phyloP scores from a whole-genome alignment of 2,797 vertebrate genomes.

The Emys orbicularis region DNA sequence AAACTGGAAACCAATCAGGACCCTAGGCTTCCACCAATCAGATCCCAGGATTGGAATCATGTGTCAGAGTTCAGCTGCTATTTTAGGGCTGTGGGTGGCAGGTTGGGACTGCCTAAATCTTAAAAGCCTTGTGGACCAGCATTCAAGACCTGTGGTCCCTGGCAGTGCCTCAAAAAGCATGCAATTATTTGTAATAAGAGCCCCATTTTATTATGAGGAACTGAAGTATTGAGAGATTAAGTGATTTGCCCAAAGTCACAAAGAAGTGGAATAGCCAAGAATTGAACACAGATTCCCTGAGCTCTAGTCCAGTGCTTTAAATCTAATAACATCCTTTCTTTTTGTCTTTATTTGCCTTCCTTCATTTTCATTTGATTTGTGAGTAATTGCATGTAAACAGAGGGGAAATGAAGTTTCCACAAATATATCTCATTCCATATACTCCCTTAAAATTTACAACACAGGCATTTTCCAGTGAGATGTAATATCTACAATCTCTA shows the following conservation, averaged over 20 bases:
- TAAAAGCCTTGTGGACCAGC: background rate
- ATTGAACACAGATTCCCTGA: background rate
- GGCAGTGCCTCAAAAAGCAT: background rate
- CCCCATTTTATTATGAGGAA: background rate
- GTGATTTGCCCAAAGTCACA: constrained; percentile 5
- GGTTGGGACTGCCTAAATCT: background rate
- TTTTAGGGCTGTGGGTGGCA: background rate
- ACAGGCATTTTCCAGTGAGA: background rate
- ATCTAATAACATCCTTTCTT: background rate
- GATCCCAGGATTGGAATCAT: background rate
- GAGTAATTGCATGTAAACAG: background rate
- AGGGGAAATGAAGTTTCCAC: background rate
- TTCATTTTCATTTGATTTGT: constrained; percentile 40
- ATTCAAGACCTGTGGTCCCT: too few species aligned
- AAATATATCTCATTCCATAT: background rate
- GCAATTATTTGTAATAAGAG: background rate
- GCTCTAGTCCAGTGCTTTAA: background rate
- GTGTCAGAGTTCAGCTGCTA: background rate
- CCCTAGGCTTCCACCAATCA: background rate
- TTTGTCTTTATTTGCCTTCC: constrained; percentile 3
- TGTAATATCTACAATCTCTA: background rate
- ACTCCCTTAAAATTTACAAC: background rate
- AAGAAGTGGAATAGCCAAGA: background rate
- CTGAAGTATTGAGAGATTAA: background rate
- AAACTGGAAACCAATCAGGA: background rate